Percentiles rank a stretch among this genome's conserved stretches.
These are phyloP conservation scores for Daboia siamensis DNA, from an alignment of 2,113 vertebrate genomes.

Conservation along the genomic window DNA sequence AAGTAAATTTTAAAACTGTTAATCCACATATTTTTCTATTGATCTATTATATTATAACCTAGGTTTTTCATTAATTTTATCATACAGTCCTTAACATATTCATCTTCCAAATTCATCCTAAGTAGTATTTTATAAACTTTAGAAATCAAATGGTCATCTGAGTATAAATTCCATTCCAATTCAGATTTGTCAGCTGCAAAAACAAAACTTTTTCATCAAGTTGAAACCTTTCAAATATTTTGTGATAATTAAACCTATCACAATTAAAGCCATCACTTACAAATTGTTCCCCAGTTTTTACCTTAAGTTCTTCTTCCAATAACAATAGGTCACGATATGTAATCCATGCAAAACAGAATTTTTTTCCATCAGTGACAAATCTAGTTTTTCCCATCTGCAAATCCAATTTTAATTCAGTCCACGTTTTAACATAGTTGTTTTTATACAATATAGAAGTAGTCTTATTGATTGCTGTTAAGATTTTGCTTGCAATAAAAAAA, in stretches of 20 bases:
- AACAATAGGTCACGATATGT: too few relatives aligned
- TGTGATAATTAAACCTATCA: too few relatives aligned
- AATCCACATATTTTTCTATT: not conserved
- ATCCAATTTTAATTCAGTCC: not conserved
- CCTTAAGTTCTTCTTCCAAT: too few relatives aligned
- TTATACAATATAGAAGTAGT: not conserved
- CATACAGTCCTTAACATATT: not conserved
- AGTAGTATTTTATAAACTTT: not conserved
- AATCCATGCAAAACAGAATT: too few relatives aligned
- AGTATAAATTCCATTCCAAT: not conserved
- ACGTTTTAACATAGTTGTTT: not conserved
- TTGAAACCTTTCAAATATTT: too few relatives aligned
- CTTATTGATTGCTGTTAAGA: constrained; percentile 11
- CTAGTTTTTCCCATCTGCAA: not conserved
- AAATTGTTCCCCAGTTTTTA: too few relatives aligned
- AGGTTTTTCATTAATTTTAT: not conserved
- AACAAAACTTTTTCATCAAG: too few relatives aligned
- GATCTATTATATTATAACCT: not conserved
- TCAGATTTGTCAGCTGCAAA: too few relatives aligned
- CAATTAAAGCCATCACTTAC: too few relatives aligned
- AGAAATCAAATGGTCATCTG: not conserved
- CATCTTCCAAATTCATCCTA: not conserved
- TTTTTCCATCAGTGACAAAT: too few relatives aligned
- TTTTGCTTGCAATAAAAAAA: not conserved
- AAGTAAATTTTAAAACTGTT: not conserved